phyloP scores from a whole-genome alignment of 2,888 invertebrate species.

The Plutella xylostella region DNA sequence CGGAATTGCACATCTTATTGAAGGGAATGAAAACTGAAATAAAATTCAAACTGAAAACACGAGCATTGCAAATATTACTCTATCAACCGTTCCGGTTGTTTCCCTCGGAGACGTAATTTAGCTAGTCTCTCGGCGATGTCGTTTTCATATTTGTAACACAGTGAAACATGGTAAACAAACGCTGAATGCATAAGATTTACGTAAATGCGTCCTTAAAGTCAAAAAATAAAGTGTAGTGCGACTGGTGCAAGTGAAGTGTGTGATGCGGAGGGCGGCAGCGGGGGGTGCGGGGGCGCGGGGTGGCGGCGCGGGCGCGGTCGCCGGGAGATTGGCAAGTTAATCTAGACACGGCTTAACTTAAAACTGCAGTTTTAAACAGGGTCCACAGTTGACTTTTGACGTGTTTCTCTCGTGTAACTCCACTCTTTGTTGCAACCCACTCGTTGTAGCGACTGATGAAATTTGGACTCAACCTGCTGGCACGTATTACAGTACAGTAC shows the following conservation, averaged over 20 bases:
- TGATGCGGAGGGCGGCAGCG: slow-evolving; percentile 37
- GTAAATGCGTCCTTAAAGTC: slow-evolving; percentile 16
- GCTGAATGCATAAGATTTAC: slow-evolving; percentile 27
- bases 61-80: slow-evolving; percentile 40
- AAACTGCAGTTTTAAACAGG: slow-evolving; percentile 9
- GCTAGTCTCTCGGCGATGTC: slow-evolving; percentile 21
- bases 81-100: slow-evolving; percentile 23
- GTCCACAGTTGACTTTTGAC: not conserved
- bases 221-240: slow-evolving; percentile 32
- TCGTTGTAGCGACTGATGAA: not conserved
- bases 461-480: not conserved
- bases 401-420: slow-evolving; percentile 3
- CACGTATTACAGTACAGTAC: no score
- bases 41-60: slow-evolving; percentile 46
- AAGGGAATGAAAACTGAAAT: slow-evolving; percentile 40
- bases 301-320: slow-evolving; percentile 22
- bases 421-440: slow-evolving; percentile 1
- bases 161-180: slow-evolving; percentile 24
- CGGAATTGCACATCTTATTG: slow-evolving; percentile 46
- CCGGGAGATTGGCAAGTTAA: slow-evolving; percentile 15
- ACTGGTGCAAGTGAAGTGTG: slow-evolving; percentile 24
- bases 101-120: slow-evolving; percentile 24
- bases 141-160: slow-evolving; percentile 32
- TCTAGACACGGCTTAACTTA: slow-evolving; percentile 13
- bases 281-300: slow-evolving; percentile 18